phyloP scores from a whole-genome alignment of 2,113 vertebrate genomes.

The Seriola quinqueradiata region DNA sequence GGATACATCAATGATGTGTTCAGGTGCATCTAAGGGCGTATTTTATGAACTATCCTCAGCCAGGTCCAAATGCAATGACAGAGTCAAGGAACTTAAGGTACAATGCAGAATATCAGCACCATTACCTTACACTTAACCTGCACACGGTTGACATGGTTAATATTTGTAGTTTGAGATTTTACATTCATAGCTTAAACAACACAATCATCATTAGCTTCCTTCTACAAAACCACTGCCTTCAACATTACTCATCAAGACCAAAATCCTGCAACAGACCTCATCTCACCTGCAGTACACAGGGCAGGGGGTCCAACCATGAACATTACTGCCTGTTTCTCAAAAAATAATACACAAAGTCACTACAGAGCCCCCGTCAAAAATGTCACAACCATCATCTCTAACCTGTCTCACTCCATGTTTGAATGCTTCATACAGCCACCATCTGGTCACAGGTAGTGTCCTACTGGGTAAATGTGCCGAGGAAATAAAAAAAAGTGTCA shows the following conservation, averaged over 20 bases:
- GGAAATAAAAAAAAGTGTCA: background rate
- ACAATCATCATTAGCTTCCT: no score
- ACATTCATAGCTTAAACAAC: no score
- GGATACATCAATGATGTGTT: background rate
- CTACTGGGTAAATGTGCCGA: background rate
- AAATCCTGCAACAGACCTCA: no score
- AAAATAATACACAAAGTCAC: background rate
- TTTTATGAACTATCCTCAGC: background rate
- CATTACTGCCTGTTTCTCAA: background rate
- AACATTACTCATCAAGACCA: no score
- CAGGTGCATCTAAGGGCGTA: background rate
- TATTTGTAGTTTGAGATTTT: no score
- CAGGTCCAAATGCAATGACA: no score
- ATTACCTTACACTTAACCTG: no score
- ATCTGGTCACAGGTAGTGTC: constrained; percentile 33
- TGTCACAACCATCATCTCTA: constrained; percentile 11
- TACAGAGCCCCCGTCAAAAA: background rate
- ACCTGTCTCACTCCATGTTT: background rate
- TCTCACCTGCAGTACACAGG: no score
- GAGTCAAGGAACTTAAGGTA: background rate
- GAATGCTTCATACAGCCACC: constrained; percentile 5
- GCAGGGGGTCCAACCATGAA: background rate
- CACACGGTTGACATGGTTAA: no score
- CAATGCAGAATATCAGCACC: no score
- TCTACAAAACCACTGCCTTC: no score